Conservation (phyloP, 2,888 invertebrate species). For the Philhelius pedissequus region DNA sequence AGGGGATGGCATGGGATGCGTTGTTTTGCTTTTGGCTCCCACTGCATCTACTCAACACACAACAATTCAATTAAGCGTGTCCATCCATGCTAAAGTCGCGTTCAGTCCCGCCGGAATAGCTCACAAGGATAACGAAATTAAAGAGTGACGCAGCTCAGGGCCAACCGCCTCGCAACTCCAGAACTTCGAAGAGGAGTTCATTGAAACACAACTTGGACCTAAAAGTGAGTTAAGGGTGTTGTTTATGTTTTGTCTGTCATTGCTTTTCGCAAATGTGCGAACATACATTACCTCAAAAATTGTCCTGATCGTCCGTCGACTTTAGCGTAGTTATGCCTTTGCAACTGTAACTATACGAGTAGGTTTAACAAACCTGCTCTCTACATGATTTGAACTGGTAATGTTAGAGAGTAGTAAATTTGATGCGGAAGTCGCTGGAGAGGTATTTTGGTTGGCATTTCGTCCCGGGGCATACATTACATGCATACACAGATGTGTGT, state of each 20-base stretch:
- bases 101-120: slow-evolving; percentile 27
- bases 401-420: slow-evolving; percentile 29
- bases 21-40: background rate
- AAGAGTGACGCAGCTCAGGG: slow-evolving; percentile 38
- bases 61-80: slow-evolving; percentile 69
- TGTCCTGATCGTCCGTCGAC: slow-evolving; percentile 1
- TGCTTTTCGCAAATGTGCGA: slow-evolving; percentile 42
- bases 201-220: slow-evolving; percentile 50
- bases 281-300: slow-evolving; percentile 41
- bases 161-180: background rate
- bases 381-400: background rate
- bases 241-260: slow-evolving; percentile 48
- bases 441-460: slow-evolving; percentile 33
- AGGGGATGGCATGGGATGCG: no score
- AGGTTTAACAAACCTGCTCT: no score
- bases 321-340: slow-evolving; percentile 22
- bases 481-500: slow-evolving; percentile 24
- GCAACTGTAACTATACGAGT: no score
- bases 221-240: background rate
- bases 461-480: slow-evolving; percentile 38
- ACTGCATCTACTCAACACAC: slow-evolving; percentile 19
- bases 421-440: slow-evolving; percentile 2
- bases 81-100: slow-evolving; percentile 58
- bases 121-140: slow-evolving; percentile 60
- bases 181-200: slow-evolving; percentile 28